Evolutionary conservation across 1,140 invertebrate species (phyloP), one percentile per base, ranked within the genome.

Genomic region (Nephotettix cincticeps): DNA sequence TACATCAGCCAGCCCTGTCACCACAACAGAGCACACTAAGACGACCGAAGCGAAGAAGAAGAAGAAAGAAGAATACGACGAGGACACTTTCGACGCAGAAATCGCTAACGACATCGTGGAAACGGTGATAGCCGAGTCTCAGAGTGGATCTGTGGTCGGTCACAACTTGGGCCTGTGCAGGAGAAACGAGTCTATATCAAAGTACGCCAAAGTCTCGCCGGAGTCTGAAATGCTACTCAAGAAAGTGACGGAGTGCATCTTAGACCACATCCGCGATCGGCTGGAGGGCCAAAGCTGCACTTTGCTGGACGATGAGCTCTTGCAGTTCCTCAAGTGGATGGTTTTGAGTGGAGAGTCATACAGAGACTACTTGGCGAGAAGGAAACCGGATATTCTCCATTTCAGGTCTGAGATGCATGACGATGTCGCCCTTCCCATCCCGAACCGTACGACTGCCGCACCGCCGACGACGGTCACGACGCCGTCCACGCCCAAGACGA

Each of bases 301-400:
- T 27, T 6, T 61, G 9, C 27, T 61, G 1, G 56, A 61, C n/a
- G 21, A 25, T 2, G 56, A 61, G n/a, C 25, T 61, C 4, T 25
- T 61, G n/a, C 14, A 61, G 25, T 61, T 61, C 27, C 56, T 61
- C 11, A 25, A 61, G 56, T 61, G 56, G 56, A 61, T 61, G 21
- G 56, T 61, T 21, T 23, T 61, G 11, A 29, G 4, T 6, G 56
- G 56, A 25, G 56, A 61, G 25, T 61, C 56, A 3, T 27, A 28
- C 27, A 61, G 28, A 28, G 56, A 61, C 9, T 61, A 61, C 56
- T 4, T 27, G 2, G 32, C 32, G 14, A 36, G 32, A 14, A 36
- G 4, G 32, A 36, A 36, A 14, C 32, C 32, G 14, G 32, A 36
- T 6, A 6, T 36, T 4, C 32, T 4, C 4, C 32, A 36, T 4